These are phyloP conservation scores for Unio pictorum DNA, from an alignment of 2,888 invertebrate species.

Conservation along the genomic window DNA sequence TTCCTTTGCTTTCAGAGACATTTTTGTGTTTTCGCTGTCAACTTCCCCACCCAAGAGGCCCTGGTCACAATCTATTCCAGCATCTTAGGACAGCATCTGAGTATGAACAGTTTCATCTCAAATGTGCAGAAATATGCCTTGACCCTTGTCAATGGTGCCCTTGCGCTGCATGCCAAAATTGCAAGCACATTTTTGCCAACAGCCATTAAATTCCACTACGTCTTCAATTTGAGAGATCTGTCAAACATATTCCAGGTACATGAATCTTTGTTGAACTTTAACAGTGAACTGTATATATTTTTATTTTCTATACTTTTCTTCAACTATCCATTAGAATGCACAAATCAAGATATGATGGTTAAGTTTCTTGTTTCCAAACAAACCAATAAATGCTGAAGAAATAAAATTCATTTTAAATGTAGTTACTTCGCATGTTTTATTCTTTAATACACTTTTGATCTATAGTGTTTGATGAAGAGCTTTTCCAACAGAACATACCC, in stretches of 20 bases:
- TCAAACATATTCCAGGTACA: conserved; percentile 94
- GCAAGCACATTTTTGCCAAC: conserved; percentile 93
- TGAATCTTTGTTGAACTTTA: conserved; percentile 2
- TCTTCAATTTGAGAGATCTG: conserved; percentile 94
- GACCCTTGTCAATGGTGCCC: conserved; percentile 85
- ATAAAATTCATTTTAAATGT: too few relatives aligned
- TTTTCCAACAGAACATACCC: too few relatives aligned
- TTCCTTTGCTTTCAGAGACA: conserved; percentile 66
- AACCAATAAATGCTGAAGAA: too few relatives aligned
- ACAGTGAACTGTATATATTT: neutral
- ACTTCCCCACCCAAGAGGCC: conserved; percentile 88
- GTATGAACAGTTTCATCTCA: conserved; percentile 84
- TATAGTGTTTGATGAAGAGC: too few relatives aligned
- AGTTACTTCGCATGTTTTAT: too few relatives aligned
- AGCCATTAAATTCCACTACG: conserved; percentile 96
- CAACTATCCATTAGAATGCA: too few relatives aligned
- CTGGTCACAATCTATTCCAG: conserved; percentile 90
- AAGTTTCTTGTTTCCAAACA: too few relatives aligned
- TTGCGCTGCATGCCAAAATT: conserved; percentile 88
- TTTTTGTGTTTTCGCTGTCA: conserved; percentile 74
- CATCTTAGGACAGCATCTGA: conserved; percentile 78
- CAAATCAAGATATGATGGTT: too few relatives aligned
- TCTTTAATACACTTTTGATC: too few relatives aligned
- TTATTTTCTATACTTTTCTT: neutral
- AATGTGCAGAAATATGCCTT: conserved; percentile 80